These are phyloP conservation scores for Orgyia antiqua DNA, from an alignment of 2,888 invertebrate species.

Conservation along the genomic window DNA sequence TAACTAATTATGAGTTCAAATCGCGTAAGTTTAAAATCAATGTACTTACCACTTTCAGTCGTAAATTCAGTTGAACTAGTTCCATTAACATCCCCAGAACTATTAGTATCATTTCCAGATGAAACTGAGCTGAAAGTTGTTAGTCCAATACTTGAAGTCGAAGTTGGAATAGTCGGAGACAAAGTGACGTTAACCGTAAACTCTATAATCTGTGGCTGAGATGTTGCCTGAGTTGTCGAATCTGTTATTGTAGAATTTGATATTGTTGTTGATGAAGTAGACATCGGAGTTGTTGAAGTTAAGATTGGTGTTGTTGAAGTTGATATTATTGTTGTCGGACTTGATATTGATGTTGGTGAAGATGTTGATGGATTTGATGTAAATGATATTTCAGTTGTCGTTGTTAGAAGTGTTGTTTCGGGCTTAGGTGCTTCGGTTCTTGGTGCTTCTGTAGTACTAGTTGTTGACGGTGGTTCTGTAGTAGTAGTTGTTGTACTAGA, in stretches of 20 bases:
- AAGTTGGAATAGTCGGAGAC: conserved; percentile 43
- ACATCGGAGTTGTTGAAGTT: conserved; percentile 1
- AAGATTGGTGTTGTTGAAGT: conserved; percentile 3
- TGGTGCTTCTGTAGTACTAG: conserved; percentile 7
- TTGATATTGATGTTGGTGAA: conserved; percentile 1
- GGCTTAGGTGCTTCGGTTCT: background rate
- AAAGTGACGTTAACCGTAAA: conserved; percentile 62
- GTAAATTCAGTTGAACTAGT: conserved; percentile 25
- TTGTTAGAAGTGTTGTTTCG: conserved; percentile 4
- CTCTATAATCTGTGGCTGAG: conserved; percentile 37
- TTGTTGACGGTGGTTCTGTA: conserved; percentile 8
- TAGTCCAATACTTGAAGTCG: conserved; percentile 38
- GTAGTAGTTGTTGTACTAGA: conserved; percentile 11
- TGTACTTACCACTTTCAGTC: conserved; percentile 17
- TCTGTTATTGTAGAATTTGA: conserved; percentile 9
- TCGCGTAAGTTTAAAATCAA: no score
- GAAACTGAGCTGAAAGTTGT: conserved; percentile 38
- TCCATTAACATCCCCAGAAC: conserved; percentile 24
- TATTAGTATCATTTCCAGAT: conserved; percentile 29
- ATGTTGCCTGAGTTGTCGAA: conserved; percentile 11
- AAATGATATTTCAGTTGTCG: conserved; percentile 4
- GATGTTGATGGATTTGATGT: conserved; percentile 9
- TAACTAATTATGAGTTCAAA: no score
- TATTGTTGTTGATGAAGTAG: conserved; percentile 11
- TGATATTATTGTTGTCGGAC: conserved; percentile 9